Base-by-base conservation (phyloP, 2,888 invertebrate species). In the Thyatira batis region DNA sequence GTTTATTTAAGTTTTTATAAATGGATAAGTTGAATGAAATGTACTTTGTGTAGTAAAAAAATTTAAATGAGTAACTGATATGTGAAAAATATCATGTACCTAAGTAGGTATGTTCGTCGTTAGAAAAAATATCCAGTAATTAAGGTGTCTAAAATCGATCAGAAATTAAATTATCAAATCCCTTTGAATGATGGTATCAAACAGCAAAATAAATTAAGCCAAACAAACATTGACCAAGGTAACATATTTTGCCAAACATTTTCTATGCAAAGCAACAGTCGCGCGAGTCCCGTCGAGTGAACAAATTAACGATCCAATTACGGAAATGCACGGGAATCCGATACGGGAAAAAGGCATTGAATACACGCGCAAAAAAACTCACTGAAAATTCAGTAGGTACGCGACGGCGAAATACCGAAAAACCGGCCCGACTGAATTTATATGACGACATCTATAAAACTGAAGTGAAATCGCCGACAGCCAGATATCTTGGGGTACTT, bases 391-490 rank as follows among this genome's bases (percentile, higher is more conserved):
- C 54, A 54, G 49, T 51, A 51, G 52, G 45, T 51, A 51, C 49
- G 52, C 50, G 49, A 61, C 57, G 60, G 28, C 52, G 53, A 56
- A 60, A 57, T 57, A 59, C 49, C 55, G 28, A 8, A 49, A n/a
- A 30, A 13, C 20, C 39, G 23, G 27, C 63, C 45, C 60, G 52
- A 51, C 63, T 65, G 70, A 74, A 76, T 76, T 72, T 75, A 75
- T 76, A 67, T 63, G 67, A 62, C 58, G 63, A 65, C 64, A 68
- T 65, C 72, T 71, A 72, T 76, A 75, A 76, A 76, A 69, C 62
- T 64, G 63, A 65, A 69, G 65, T 58, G 63, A 57, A 71, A 68
- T 69, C 62, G 69, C 61, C 69, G 65, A 61, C 61, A 60, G 54
- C 57, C 60, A 65, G 68, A 65, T 69, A 64, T 63, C 60, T 58